A percentile compares a stretch with the other conserved stretches of the same genome.
These are phyloP conservation scores for Chaetodon auriga DNA, from an alignment of 2,113 vertebrate genomes.

Conservation along the genomic window DNA sequence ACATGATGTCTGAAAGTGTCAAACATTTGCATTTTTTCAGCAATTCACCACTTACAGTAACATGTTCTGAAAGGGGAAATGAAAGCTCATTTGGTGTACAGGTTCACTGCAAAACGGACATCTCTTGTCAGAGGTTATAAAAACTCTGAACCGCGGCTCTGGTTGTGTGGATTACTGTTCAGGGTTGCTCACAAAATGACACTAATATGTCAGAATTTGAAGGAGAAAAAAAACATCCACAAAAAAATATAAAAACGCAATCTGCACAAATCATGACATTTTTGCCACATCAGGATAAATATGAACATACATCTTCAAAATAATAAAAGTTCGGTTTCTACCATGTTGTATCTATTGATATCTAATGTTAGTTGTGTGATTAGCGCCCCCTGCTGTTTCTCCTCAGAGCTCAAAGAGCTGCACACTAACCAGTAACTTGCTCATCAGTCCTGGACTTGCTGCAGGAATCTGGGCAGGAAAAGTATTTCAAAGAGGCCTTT, in stretches of 20 bases:
- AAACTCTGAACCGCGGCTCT: background rate
- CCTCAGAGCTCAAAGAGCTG: background rate
- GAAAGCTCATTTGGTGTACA: conserved; percentile 17
- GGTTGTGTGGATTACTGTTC: background rate
- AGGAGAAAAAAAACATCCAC: background rate
- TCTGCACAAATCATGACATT: background rate
- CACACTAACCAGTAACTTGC: background rate
- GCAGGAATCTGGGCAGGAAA: background rate
- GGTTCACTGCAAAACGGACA: background rate
- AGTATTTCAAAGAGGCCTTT: background rate
- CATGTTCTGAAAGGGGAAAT: conserved; percentile 38
- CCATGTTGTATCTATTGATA: background rate
- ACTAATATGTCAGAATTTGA: background rate
- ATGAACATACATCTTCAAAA: background rate
- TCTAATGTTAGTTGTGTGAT: background rate
- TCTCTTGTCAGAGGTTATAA: background rate
- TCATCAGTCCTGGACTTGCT: background rate
- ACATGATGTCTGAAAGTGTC: background rate
- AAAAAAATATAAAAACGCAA: background rate
- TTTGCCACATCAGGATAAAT: background rate
- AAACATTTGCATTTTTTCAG: conserved; percentile 16
- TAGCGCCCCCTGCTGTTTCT: conserved; percentile 50
- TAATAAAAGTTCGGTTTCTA: background rate
- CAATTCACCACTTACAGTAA: background rate
- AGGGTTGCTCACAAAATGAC: background rate